A percentile compares a stretch with the other conserved stretches of the same genome.
These are phyloP conservation scores for Tillus elongatus DNA, from an alignment of 2,888 invertebrate species.

Conservation along the genomic window DNA sequence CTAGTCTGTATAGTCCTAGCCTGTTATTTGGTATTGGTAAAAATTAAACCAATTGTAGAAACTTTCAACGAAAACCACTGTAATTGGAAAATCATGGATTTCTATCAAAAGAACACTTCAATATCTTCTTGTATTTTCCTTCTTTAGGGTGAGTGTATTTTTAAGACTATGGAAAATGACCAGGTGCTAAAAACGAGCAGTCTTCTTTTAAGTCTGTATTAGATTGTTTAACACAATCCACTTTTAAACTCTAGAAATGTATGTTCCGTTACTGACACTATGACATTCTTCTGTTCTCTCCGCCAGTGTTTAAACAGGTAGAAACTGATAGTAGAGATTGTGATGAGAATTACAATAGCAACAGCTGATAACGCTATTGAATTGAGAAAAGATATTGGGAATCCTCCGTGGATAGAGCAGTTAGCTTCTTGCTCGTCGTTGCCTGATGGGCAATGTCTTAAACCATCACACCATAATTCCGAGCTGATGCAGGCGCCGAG, in stretches of 20 bases:
- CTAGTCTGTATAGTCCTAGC: no score
- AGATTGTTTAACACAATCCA: constrained; percentile 37
- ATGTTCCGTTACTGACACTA: constrained; percentile 40
- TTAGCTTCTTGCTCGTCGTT: constrained; percentile 72
- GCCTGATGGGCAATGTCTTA: constrained; percentile 70
- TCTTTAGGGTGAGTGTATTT: no score
- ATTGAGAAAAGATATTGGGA: constrained; percentile 51
- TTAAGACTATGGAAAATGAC: no score
- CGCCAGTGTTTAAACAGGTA: constrained; percentile 36
- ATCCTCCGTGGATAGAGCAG: constrained; percentile 59
- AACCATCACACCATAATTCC: constrained; percentile 72
- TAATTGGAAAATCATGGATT: no score
- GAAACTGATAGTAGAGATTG: constrained; percentile 29
- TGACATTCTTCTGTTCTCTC: constrained; percentile 37
- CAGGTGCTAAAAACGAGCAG: no score
- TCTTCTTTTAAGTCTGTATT: no score
- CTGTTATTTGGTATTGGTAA: no score
- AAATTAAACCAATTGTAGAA: no score
- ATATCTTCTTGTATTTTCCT: no score
- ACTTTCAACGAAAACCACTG: no score
- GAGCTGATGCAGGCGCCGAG: constrained; percentile 72
- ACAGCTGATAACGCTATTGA: constrained; percentile 32
- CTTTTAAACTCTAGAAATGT: constrained; percentile 41
- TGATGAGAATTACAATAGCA: constrained; percentile 28
- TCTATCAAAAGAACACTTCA: no score